Evolutionary conservation across 2,888 invertebrate species (phyloP).

Genomic region (Yponomeuta cagnagella): DNA sequence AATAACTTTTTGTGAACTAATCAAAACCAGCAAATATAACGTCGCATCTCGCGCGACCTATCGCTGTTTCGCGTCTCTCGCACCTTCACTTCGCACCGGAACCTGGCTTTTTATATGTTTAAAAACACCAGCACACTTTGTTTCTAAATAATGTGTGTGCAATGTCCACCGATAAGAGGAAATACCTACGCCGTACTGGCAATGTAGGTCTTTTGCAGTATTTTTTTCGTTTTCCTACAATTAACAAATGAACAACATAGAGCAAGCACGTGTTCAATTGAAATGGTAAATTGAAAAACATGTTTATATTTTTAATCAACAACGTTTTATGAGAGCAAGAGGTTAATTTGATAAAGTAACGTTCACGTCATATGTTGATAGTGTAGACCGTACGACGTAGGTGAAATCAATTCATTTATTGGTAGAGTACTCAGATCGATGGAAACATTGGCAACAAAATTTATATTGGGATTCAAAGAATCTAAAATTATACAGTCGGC

Average conservation of each 20-base stretch:
- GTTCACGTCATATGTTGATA: background rate
- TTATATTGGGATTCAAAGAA: background rate
- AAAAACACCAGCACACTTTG: too few relatives aligned
- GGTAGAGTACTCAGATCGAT: background rate
- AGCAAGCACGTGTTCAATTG: background rate
- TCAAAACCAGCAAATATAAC: too few relatives aligned
- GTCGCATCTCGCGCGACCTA: too few relatives aligned
- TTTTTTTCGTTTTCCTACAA: background rate
- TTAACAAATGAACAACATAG: background rate
- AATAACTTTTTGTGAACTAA: too few relatives aligned
- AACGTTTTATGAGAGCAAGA: background rate
- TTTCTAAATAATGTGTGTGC: constrained; percentile 58
- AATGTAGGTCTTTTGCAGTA: background rate
- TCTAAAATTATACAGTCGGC: background rate
- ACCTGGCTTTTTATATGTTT: too few relatives aligned
- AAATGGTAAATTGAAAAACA: background rate
- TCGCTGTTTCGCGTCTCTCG: too few relatives aligned
- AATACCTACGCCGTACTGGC: too few relatives aligned
- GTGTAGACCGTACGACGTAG: background rate
- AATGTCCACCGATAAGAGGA: constrained; percentile 48
- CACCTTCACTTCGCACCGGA: too few relatives aligned
- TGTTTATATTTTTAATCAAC: background rate
- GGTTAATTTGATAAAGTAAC: background rate
- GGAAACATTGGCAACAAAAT: background rate
- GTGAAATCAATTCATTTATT: background rate